Evolutionary conservation across 2,888 invertebrate genomes (phyloP).

Genomic region (Lutraria lutraria): DNA sequence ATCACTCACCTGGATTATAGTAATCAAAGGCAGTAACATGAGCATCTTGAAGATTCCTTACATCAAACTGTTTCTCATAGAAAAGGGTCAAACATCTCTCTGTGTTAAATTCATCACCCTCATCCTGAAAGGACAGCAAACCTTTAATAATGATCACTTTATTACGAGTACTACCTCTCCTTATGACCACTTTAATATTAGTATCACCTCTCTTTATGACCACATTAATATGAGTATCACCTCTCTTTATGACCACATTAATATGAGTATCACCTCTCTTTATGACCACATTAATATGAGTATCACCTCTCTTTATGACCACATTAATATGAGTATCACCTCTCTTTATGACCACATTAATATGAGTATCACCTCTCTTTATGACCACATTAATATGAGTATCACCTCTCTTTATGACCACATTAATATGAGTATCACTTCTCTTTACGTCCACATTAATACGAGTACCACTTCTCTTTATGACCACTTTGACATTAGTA

Average conservation of each 20-base stretch:
- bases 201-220: too few relatives aligned
- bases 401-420: too few relatives aligned
- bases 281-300: background rate
- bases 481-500: too few relatives aligned
- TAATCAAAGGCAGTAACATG: slow-evolving; percentile 38
- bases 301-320: too few relatives aligned
- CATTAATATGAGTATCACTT: too few relatives aligned
- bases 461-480: too few relatives aligned
- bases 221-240: background rate
- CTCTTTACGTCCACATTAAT: too few relatives aligned
- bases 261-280: background rate
- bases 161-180: background rate
- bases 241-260: background rate
- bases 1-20: slow-evolving; percentile 38
- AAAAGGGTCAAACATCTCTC: slow-evolving; percentile 21
- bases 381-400: too few relatives aligned
- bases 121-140: background rate
- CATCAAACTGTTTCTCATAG: slow-evolving; percentile 24
- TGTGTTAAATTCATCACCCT: background rate
- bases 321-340: too few relatives aligned
- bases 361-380: too few relatives aligned
- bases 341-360: too few relatives aligned
- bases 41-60: background rate
- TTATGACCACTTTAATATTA: background rate
- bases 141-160: background rate